phyloP scores from a whole-genome alignment of 37 sponge, comb jelly and placozoan genomes.

The Aplysina aerophoba region DNA sequence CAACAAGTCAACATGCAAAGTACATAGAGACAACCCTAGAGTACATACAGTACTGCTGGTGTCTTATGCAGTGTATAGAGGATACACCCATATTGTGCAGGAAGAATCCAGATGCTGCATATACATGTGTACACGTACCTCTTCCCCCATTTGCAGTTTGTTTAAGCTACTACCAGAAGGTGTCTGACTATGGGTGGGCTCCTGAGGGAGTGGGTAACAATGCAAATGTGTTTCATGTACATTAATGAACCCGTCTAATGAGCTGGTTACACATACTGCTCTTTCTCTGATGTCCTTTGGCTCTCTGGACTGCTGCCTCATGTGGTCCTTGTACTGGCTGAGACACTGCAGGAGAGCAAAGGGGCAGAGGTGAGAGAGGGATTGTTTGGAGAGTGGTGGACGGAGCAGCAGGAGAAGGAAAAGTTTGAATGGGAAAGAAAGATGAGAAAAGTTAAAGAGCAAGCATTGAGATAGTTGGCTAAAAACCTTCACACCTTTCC shows the following conservation, averaged over 20 bases:
- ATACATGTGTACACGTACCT: no score
- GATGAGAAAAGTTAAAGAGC: neutral
- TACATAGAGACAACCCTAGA: no score
- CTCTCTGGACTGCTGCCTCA: slow-evolving; percentile 22
- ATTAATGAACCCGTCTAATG: neutral
- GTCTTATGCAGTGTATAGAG: no score
- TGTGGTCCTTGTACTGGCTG: slow-evolving; percentile 17
- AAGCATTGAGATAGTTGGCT: neutral
- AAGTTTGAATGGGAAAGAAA: no score
- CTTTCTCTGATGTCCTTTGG: slow-evolving; percentile 1
- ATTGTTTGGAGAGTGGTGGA: no score
- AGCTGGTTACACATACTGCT: neutral
- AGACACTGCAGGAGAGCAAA: slow-evolving; percentile 11
- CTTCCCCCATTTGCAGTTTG: neutral
- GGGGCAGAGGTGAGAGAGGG: no score
- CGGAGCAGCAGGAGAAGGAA: no score
- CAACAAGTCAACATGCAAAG: no score
- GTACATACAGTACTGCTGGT: no score
- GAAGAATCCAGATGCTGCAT: no score
- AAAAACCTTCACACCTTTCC: no score
- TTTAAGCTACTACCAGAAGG: neutral
- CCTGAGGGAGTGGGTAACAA: neutral
- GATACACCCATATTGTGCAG: no score
- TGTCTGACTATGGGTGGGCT: neutral
- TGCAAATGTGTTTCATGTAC: neutral